These are phyloP conservation scores for Sternarchorhynchus goeldii DNA, from an alignment of 2,797 vertebrate species.

Conservation along the genomic window DNA sequence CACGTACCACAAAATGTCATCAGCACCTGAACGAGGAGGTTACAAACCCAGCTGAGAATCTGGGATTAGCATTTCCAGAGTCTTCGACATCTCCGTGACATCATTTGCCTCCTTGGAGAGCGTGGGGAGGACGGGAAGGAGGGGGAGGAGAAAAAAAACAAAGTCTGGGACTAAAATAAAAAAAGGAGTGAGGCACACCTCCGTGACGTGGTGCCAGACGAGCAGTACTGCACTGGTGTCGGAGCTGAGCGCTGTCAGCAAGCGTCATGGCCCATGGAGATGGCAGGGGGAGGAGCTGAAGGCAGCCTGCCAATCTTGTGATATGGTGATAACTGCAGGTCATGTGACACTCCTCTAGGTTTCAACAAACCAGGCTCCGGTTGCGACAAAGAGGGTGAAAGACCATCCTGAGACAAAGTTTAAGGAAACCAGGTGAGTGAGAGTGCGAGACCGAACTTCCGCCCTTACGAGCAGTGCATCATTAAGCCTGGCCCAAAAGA, in stretches of 20 bases:
- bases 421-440: too few species aligned
- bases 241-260: slow-evolving; percentile 41
- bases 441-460: not conserved
- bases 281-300: slow-evolving; percentile 38
- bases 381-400: not conserved
- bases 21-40: slow-evolving; percentile 41
- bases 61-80: slow-evolving; percentile 55
- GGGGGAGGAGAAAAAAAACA: not conserved
- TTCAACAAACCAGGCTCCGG: slow-evolving; percentile 8
- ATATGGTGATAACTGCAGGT: slow-evolving; percentile 48
- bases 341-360: slow-evolving; percentile 29
- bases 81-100: slow-evolving; percentile 41
- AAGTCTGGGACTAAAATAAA: slow-evolving; percentile 25
- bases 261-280: slow-evolving; percentile 41
- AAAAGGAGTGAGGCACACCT: slow-evolving; percentile 26
- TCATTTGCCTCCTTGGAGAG: slow-evolving; percentile 30
- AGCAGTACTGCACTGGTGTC: slow-evolving; percentile 31
- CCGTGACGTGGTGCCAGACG: slow-evolving; percentile 19
- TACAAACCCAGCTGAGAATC: slow-evolving; percentile 49
- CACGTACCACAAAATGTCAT: slow-evolving; percentile 38
- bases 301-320: slow-evolving; percentile 43
- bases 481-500: slow-evolving; percentile 8
- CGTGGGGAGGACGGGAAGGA: slow-evolving; percentile 29
- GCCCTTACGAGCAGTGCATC: slow-evolving; percentile 15
- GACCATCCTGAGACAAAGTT: too few species aligned